These are phyloP conservation scores for Parazoanthus atlanticus DNA, from an alignment of 92 coral and sea anemone genomes.

Conservation along the genomic window DNA sequence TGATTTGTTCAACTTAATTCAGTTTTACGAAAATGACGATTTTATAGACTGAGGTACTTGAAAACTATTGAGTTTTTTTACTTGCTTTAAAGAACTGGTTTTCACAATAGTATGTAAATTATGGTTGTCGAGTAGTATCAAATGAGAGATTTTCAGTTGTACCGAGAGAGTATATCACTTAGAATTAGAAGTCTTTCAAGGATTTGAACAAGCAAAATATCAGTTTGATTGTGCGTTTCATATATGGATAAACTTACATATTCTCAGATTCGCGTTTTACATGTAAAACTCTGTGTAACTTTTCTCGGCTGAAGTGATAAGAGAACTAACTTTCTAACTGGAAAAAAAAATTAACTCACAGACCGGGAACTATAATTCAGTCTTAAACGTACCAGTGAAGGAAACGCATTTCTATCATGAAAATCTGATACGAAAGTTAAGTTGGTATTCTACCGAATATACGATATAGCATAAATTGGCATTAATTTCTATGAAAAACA, in stretches of 20 bases:
- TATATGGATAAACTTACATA: background rate
- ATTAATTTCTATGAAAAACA: conserved; percentile 21
- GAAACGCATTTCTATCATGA: background rate
- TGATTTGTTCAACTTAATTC: background rate
- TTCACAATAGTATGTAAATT: background rate
- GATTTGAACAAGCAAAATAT: background rate
- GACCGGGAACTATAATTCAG: background rate
- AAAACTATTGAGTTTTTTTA: background rate
- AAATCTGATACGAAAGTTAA: background rate
- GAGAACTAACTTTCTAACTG: background rate
- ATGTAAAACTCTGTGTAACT: background rate
- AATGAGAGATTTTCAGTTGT: background rate
- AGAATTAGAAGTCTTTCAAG: background rate
- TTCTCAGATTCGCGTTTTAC: background rate
- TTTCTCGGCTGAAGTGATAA: background rate
- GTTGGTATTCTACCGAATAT: background rate
- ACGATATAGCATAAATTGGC: background rate
- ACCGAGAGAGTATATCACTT: background rate
- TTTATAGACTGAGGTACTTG: background rate
- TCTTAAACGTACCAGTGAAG: background rate
- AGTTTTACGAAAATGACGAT: no score
- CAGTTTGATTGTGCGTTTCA: background rate
- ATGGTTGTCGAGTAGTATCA: background rate
- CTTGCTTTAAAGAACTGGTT: background rate
- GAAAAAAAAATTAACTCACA: background rate